A percentile compares a stretch with the other conserved stretches of the same genome.
These are phyloP conservation scores for Drosophila jambulina DNA, from an alignment of 1,140 invertebrate genomes.

Conservation along the genomic window DNA sequence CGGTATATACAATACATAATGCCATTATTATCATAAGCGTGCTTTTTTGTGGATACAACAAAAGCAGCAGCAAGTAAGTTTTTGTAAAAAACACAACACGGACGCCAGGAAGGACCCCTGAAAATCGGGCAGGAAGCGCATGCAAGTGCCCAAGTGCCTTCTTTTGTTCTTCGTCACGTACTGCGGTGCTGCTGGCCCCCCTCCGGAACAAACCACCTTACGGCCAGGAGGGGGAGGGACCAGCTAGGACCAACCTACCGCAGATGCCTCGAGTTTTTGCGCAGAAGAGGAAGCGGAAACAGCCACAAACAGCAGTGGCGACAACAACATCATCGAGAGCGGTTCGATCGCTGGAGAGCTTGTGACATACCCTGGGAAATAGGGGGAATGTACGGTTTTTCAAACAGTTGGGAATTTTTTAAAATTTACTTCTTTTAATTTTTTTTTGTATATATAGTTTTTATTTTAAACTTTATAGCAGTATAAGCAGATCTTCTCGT, in stretches of 20 bases:
- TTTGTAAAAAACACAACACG: conserved; percentile 32
- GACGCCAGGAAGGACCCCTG: conserved; percentile 22
- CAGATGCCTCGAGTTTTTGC: conserved; percentile 53
- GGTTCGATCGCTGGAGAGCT: conserved; percentile 68
- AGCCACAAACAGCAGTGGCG: conserved; percentile 53
- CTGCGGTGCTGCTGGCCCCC: conserved; percentile 65
- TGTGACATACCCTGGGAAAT: not conserved
- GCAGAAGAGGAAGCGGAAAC: conserved; percentile 75
- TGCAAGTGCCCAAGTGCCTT: conserved; percentile 84
- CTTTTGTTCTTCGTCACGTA: conserved; percentile 85
- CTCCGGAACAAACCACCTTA: conserved; percentile 51
- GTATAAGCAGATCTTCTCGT: not conserved
- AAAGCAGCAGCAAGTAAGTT: conserved; percentile 54
- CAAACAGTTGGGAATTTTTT: not conserved
- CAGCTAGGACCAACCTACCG: conserved; percentile 39
- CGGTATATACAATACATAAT: conserved; percentile 61
- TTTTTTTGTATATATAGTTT: not conserved
- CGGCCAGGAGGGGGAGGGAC: conserved; percentile 2
- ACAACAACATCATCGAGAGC: conserved; percentile 53
- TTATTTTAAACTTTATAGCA: not conserved
- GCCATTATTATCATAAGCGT: conserved; percentile 82
- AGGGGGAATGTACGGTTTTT: not conserved
- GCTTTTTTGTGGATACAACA: conserved; percentile 84
- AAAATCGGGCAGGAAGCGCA: conserved; percentile 44
- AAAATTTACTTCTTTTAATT: not conserved